Base-by-base conservation (phyloP, 2,888 invertebrate species). In the Bursaphelenchus okinawaensis region DNA sequence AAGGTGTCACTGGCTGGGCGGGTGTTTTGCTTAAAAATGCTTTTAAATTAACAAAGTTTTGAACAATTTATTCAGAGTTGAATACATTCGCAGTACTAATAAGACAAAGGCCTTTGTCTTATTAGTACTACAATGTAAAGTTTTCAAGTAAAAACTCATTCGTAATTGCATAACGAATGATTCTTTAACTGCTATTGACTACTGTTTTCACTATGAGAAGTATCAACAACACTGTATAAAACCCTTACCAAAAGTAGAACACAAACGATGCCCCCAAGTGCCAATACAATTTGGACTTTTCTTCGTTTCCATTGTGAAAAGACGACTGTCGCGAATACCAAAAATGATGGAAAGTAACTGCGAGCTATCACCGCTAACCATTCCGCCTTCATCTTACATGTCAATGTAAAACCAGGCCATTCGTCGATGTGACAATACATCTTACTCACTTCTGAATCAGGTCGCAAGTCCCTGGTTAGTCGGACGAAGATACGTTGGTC, bases 281-380 rank as follows among this genome's bases (percentile, higher is more conserved):
- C 75, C 20, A 79, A 76, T 20, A 78, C 28, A 52, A 79, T 71
- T 62, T 76, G 76, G 58, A 79, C 70, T 69, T 79, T 79, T 20
- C 79, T 65, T 27, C 79, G 69, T 55, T 79, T 80, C 78, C 78
- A 79, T 66, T 79, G 79, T 6, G 79, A 76, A 55, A 76, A 73
- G 50, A 75, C 62, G 23, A 66, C 78, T 16, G 76, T 68, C n/a
- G 74, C 67, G 27, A 81, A 69, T 12, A 81, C 68, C 26, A 81
- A 66, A 50, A 81, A 64, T 8, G 76, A 73, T 6, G 81, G 81
- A 7, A 81, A 66, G 55, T 71, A 81, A 12, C 70, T 67, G 31
- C 71, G 72, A 19, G 78, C 67, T 22, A 81, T 65, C 12, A 75
- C 70, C 19, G 73, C 66, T 1, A 72, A 73, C 78, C 79, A 78